Conservation (phyloP, 2,113 vertebrate species). For the Cheilinus undulatus region DNA sequence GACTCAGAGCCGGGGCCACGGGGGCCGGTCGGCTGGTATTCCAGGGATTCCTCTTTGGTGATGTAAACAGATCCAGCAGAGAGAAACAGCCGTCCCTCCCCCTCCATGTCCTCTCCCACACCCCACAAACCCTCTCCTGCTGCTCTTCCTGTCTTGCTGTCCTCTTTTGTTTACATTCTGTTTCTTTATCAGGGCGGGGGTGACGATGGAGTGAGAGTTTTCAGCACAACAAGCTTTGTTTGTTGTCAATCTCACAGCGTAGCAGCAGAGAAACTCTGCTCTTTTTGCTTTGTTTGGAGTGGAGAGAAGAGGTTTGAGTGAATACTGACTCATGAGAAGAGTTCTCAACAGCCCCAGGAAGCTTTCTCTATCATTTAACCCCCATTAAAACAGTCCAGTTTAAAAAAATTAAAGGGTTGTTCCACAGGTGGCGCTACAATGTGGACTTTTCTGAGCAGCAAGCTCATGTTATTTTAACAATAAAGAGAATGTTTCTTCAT, state of each 20-base stretch:
- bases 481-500: too few species aligned
- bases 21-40: conserved; percentile 39
- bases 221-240: conserved; percentile 40
- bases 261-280: conserved; percentile 53
- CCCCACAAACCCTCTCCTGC: conserved; percentile 35
- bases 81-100: conserved; percentile 18
- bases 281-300: too few species aligned
- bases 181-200: conserved; percentile 7
- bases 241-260: conserved; percentile 46
- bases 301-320: too few species aligned
- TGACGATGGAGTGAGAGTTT: conserved; percentile 40
- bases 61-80: conserved; percentile 61
- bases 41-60: conserved; percentile 73
- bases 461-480: too few species aligned
- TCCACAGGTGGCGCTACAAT: too few species aligned
- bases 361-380: too few species aligned
- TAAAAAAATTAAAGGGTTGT: too few species aligned
- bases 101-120: conserved; percentile 35
- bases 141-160: conserved; percentile 38
- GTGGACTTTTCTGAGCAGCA: too few species aligned
- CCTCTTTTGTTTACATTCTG: conserved; percentile 68
- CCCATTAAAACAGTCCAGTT: too few species aligned
- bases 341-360: too few species aligned
- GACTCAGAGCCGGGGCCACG: conserved; percentile 6
- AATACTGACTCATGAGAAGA: too few species aligned